A percentile compares a stretch with the other conserved stretches of the same genome.
Evolutionary conservation across 2,113 vertebrate genomes (phyloP).

Genomic region (Forbesichthys agassizii): DNA sequence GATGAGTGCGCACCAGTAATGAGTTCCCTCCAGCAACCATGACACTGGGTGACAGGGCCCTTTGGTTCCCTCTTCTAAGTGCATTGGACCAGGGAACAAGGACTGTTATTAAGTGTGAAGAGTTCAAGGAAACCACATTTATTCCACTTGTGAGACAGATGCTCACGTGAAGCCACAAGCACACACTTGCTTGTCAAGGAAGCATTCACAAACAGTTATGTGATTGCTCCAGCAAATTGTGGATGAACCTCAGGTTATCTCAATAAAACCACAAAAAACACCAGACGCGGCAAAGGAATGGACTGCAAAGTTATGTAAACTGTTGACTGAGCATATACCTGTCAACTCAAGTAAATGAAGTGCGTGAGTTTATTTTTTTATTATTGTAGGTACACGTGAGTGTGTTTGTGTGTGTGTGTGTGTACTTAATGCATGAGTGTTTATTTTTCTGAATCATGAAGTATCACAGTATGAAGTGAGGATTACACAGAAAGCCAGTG

Average conservation of each 20-base stretch:
- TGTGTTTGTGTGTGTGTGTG: no score
- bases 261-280: no score
- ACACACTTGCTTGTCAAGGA: slow-evolving; percentile 31
- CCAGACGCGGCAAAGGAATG: no score
- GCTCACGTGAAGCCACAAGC: slow-evolving; percentile 7
- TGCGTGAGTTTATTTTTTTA: no score
- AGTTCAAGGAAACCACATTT: slow-evolving; percentile 29
- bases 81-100: slow-evolving; percentile 37
- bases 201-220: neutral
- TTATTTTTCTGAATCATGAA: no score
- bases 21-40: slow-evolving; percentile 36
- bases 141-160: slow-evolving; percentile 3
- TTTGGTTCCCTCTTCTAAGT: slow-evolving; percentile 38
- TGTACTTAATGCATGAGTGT: no score
- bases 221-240: no score
- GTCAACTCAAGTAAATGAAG: no score
- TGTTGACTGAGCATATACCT: no score
- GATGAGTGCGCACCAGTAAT: slow-evolving; percentile 53
- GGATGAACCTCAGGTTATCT: no score
- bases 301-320: no score
- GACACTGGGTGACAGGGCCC: slow-evolving; percentile 26
- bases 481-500: slow-evolving; percentile 1
- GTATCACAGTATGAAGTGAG: neutral
- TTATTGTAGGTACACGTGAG: no score
- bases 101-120: slow-evolving; percentile 47